Evolutionary conservation across 2,888 invertebrate species (phyloP).

Genomic region (Eilema caniola): DNA sequence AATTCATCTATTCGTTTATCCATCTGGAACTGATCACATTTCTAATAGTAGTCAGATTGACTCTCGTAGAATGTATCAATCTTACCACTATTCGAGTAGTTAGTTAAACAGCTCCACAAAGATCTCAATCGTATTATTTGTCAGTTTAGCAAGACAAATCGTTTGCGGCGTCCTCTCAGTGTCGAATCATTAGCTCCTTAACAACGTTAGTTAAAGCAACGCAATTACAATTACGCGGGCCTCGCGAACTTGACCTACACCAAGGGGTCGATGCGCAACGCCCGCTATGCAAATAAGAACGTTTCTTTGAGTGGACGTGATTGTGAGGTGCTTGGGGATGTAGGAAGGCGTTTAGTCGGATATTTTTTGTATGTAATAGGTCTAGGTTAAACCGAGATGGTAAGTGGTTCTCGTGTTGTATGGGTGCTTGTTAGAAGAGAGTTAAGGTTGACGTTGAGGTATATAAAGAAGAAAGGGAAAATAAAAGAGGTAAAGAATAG

Average conservation of each 20-base stretch:
- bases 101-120: slow-evolving; percentile 2
- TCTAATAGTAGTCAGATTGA: neutral
- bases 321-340: slow-evolving; percentile 21
- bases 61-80: neutral
- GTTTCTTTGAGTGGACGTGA: slow-evolving; percentile 65
- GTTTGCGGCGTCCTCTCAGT: slow-evolving; percentile 48
- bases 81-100: too few relatives aligned
- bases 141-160: slow-evolving; percentile 44
- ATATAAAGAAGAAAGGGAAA: neutral
- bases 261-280: slow-evolving; percentile 74
- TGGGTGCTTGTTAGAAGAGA: neutral
- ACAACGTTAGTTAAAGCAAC: slow-evolving; percentile 76
- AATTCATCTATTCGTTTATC: too few relatives aligned
- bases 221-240: slow-evolving; percentile 78
- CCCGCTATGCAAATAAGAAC: slow-evolving; percentile 82
- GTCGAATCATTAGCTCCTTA: slow-evolving; percentile 69
- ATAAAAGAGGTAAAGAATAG: too few relatives aligned
- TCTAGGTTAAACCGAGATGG: neutral
- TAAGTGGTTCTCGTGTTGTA: neutral
- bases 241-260: slow-evolving; percentile 83
- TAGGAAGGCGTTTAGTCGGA: neutral
- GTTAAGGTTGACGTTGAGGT: neutral
- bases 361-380: neutral
- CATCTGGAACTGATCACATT: too few relatives aligned
- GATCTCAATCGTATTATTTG: slow-evolving; percentile 6